Evolutionary conservation across 2,888 invertebrate genomes (phyloP).

Genomic region (Torymus auratus): DNA sequence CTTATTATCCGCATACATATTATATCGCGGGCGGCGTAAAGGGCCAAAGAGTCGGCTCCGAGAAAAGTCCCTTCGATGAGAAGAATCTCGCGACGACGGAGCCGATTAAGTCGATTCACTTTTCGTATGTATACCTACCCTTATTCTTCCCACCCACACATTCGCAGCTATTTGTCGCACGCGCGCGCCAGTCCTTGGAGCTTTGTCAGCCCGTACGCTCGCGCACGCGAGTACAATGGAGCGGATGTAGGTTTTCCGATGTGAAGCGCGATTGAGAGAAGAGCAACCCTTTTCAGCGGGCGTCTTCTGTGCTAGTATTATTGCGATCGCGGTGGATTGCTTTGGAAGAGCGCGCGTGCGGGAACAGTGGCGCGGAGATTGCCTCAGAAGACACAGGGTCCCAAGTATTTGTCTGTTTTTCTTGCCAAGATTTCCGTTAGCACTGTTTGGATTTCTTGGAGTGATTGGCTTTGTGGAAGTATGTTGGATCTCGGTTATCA

Average conservation of each 20-base stretch:
- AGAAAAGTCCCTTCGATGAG: conserved; percentile 17
- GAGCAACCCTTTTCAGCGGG: conserved; percentile 43
- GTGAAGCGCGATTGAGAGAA: not conserved
- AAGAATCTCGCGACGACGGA: conserved; percentile 32
- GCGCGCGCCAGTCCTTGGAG: conserved; percentile 3
- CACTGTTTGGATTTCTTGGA: not conserved
- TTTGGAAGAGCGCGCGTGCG: conserved; percentile 3
- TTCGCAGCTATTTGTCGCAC: not conserved
- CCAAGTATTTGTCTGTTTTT: not conserved
- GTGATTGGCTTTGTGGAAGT: too few relatives aligned
- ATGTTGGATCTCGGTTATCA: too few relatives aligned
- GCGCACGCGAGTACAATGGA: conserved; percentile 41
- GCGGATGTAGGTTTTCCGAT: conserved; percentile 55
- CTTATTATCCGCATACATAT: conserved; percentile 21
- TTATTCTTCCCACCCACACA: not conserved
- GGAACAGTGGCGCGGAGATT: conserved; percentile 4
- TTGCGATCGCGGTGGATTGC: conserved; percentile 40
- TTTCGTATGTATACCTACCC: not conserved
- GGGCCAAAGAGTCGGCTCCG: not conserved
- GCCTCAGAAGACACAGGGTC: conserved; percentile 5
- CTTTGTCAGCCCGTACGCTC: not conserved
- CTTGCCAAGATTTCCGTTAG: not conserved
- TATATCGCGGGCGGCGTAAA: conserved; percentile 20
- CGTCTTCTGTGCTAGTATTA: conserved; percentile 39
- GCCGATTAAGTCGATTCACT: conserved; percentile 46